Conservation (phyloP, 1,140 invertebrate genomes). For the Pseudomyrmex dendroicus region DNA sequence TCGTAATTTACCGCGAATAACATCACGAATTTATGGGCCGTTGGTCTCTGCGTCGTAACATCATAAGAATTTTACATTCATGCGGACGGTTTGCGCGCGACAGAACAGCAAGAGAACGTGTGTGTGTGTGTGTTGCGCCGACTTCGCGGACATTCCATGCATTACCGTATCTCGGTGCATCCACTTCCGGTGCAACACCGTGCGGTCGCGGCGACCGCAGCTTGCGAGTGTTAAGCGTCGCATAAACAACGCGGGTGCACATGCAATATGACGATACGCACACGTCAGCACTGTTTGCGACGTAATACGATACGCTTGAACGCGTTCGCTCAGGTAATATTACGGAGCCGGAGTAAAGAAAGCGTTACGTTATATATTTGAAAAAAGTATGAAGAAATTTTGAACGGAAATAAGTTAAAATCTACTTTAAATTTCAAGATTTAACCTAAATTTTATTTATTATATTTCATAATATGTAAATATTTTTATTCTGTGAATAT, state of each 20-base stretch:
- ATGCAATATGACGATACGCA: constrained; percentile 48
- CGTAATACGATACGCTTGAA: constrained; percentile 36
- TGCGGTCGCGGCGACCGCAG: constrained; percentile 48
- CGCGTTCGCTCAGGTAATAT: not conserved
- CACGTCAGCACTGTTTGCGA: constrained; percentile 15
- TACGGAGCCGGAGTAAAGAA: not conserved
- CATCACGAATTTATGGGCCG: constrained; percentile 22
- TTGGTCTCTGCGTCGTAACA: not conserved
- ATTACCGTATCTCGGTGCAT: constrained; percentile 14
- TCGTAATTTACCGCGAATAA: constrained; percentile 19
- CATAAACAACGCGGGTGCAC: constrained; percentile 37
- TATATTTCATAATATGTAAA: too few relatives aligned
- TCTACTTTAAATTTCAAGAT: too few relatives aligned
- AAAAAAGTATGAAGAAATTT: not conserved
- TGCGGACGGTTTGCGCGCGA: not conserved
- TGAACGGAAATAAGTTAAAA: too few relatives aligned
- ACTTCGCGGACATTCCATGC: constrained; percentile 48
- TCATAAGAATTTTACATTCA: constrained; percentile 54
- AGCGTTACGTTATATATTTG: not conserved
- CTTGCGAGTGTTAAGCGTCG: constrained; percentile 47
- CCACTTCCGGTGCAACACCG: constrained; percentile 49
- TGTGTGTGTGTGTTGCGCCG: not conserved
- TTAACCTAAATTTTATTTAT: too few relatives aligned
- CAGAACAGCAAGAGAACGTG: constrained; percentile 6
- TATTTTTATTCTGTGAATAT: too few relatives aligned